phyloP scores from a whole-genome alignment of 2,797 vertebrate genomes.

The Xyrichtys novacula region DNA sequence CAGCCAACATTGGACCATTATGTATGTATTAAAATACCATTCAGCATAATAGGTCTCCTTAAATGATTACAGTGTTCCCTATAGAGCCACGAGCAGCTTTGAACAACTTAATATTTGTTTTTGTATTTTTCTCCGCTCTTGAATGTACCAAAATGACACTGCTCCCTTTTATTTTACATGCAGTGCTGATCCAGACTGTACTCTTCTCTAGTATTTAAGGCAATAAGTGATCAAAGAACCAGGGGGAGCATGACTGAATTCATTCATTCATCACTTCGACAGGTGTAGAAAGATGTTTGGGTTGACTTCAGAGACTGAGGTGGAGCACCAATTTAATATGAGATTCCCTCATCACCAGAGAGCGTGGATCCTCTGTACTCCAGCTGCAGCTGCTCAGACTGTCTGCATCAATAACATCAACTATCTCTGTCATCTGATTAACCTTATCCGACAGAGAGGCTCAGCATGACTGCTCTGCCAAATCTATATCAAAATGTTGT shows the following conservation, averaged over 20 bases:
- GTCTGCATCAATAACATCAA: slow-evolving; percentile 34
- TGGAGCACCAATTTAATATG: slow-evolving; percentile 21
- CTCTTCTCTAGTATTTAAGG: neutral
- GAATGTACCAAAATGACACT: neutral
- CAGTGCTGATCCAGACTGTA: neutral
- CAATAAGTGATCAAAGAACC: neutral
- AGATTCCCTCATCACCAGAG: slow-evolving; percentile 19
- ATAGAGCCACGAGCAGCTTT: no score
- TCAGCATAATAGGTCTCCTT: no score
- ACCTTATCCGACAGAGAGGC: slow-evolving; percentile 17
- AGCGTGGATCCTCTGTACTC: slow-evolving; percentile 2
- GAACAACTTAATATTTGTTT: neutral
- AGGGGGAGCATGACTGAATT: neutral
- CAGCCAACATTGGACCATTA: no score
- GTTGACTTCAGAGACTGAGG: slow-evolving; percentile 36
- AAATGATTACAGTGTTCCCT: no score
- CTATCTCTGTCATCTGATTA: slow-evolving; percentile 30
- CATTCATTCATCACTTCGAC: slow-evolving; percentile 2
- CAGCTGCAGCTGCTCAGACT: slow-evolving; percentile 45
- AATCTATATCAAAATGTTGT: slow-evolving; percentile 11
- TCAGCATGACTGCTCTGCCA: slow-evolving; percentile 19
- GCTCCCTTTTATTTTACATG: neutral
- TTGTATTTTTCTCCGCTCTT: neutral
- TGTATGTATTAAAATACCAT: no score
- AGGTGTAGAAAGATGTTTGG: slow-evolving; percentile 35